Evolutionary conservation across 2,888 invertebrate species (phyloP).

Genomic region (Drosophila antonietae): DNA sequence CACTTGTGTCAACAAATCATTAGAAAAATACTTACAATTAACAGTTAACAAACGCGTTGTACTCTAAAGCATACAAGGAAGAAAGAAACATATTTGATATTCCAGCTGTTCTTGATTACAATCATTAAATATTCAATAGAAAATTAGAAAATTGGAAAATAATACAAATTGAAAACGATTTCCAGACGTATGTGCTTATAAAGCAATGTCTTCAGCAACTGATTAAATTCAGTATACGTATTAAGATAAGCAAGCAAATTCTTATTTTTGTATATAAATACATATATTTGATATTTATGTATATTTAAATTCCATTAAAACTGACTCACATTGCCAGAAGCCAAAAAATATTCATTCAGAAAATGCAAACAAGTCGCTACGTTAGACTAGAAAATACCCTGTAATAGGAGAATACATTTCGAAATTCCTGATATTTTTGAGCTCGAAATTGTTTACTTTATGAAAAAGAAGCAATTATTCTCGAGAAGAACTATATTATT

Average conservation of each 20-base stretch:
- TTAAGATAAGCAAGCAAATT: not conserved
- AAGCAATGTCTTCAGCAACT: slow-evolving; percentile 1
- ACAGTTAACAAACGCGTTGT: slow-evolving; percentile 1
- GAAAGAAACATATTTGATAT: slow-evolving; percentile 3
- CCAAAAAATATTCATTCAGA: slow-evolving; percentile 51
- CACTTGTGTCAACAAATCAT: slow-evolving; percentile 57
- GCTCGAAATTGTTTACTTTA: no score
- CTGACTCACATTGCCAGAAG: slow-evolving; percentile 43
- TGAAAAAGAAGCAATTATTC: no score
- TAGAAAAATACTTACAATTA: slow-evolving; percentile 30
- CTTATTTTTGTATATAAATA: not conserved
- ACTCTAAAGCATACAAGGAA: not conserved
- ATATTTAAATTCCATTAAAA: slow-evolving; percentile 47
- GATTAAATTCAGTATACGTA: slow-evolving; percentile 8
- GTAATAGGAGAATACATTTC: no score
- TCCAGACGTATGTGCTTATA: not conserved
- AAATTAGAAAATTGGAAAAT: not conserved
- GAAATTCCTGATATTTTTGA: not conserved
- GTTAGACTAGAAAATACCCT: slow-evolving; percentile 11
- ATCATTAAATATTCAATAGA: slow-evolving; percentile 3
- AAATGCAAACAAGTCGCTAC: slow-evolving; percentile 4
- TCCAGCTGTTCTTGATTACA: slow-evolving; percentile 27
- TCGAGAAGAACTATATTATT: no score
- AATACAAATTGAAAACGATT: slow-evolving; percentile 4
- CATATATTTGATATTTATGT: slow-evolving; percentile 3